Evolutionary conservation across 2,797 vertebrate species (phyloP).

Genomic region (Lutjanus campechanus): DNA sequence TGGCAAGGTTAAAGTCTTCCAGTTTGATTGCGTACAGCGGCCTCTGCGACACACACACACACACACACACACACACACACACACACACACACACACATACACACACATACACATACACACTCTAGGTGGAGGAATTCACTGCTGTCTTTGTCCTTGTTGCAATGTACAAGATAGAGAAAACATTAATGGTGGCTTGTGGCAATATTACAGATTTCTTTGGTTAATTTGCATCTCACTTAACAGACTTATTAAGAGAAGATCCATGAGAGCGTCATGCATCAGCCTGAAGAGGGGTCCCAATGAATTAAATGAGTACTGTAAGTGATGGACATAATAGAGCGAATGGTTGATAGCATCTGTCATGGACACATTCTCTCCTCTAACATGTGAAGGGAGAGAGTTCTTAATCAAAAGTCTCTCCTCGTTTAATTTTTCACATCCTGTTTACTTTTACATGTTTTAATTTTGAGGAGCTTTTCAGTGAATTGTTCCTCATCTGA

Average conservation of each 20-base stretch:
- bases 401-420: constrained; percentile 64
- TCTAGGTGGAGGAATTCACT: constrained; percentile 35
- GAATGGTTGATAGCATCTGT: constrained; percentile 37
- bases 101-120: constrained; percentile 11
- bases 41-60: constrained; percentile 55
- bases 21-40: constrained; percentile 65
- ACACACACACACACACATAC: constrained; percentile 10
- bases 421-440: constrained; percentile 66
- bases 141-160: constrained; percentile 62
- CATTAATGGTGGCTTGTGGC: constrained; percentile 77
- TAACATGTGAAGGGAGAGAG: constrained; percentile 79
- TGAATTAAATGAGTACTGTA: constrained; percentile 47
- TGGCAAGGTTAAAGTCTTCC: constrained; percentile 78
- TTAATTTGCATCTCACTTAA: constrained; percentile 62
- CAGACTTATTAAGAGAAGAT: constrained; percentile 51
- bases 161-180: constrained; percentile 61
- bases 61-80: constrained; percentile 22
- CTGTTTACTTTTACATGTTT: constrained; percentile 59
- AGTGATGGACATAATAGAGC: constrained; percentile 39
- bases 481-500: constrained; percentile 47
- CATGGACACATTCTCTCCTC: constrained; percentile 50
- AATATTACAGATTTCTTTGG: constrained; percentile 72
- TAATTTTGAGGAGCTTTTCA: constrained; percentile 50
- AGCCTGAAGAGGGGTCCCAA: constrained; percentile 42
- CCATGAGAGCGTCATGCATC: constrained; percentile 32